Percentiles rank a stretch among this genome's conserved stretches.
These are phyloP conservation scores for Lagria hirta DNA, from an alignment of 2,888 invertebrate species.

Conservation along the genomic window DNA sequence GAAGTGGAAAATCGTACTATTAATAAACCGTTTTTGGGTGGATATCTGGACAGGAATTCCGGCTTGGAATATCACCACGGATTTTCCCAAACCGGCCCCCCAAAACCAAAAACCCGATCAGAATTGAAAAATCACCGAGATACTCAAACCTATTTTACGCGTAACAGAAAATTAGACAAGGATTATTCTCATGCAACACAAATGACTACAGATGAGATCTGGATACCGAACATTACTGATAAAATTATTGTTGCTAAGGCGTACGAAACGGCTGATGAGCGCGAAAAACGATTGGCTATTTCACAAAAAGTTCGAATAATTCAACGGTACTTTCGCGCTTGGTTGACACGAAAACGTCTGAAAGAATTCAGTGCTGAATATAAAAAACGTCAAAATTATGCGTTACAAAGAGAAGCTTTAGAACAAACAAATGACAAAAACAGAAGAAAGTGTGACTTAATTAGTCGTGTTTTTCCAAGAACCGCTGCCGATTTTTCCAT, in stretches of 20 bases:
- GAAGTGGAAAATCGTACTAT: conserved; percentile 63
- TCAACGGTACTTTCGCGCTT: conserved; percentile 65
- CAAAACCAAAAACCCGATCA: conserved; percentile 57
- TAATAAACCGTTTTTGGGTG: conserved; percentile 77
- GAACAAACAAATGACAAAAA: conserved; percentile 56
- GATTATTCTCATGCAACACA: conserved; percentile 62
- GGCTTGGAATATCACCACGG: conserved; percentile 79
- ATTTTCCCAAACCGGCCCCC: conserved; percentile 76
- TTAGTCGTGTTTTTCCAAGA: conserved; percentile 70
- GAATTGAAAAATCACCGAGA: conserved; percentile 61
- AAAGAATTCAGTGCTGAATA: conserved; percentile 57
- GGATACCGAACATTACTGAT: conserved; percentile 66
- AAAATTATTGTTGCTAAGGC: conserved; percentile 61
- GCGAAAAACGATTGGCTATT: conserved; percentile 60
- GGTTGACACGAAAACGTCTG: conserved; percentile 59
- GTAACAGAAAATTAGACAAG: conserved; percentile 60
- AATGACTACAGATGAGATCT: conserved; percentile 60
- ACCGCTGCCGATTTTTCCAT: conserved; percentile 74
- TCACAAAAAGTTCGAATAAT: conserved; percentile 58
- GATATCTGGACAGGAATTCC: conserved; percentile 72
- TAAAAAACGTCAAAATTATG: conserved; percentile 57
- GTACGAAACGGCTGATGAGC: conserved; percentile 68
- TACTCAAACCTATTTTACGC: conserved; percentile 64
- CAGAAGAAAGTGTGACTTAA: conserved; percentile 60
- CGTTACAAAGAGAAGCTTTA: conserved; percentile 56